Percentiles rank a stretch among this genome's conserved stretches.
These are phyloP conservation scores for Gymnoscelis rufifasciata DNA, from an alignment of 2,888 invertebrate species.

Conservation along the genomic window DNA sequence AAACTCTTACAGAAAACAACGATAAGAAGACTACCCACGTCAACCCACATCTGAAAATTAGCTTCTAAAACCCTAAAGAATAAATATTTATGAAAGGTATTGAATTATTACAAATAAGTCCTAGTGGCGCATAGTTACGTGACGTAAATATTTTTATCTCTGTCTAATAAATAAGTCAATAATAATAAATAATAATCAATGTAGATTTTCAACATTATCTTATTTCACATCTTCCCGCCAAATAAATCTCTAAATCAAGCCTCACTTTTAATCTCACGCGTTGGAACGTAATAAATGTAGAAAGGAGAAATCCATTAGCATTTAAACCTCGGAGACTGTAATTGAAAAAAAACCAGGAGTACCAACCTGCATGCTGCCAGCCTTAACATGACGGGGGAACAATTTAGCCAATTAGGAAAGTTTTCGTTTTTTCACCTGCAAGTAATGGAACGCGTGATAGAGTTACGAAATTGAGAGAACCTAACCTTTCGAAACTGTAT, in stretches of 20 bases:
- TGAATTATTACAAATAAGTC: no score
- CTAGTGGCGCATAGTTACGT: no score
- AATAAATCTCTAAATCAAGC: not conserved
- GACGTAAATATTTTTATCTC: not conserved
- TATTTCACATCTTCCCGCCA: not conserved
- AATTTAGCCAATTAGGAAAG: conserved; percentile 15
- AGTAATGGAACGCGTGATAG: conserved; percentile 7
- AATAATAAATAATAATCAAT: no score
- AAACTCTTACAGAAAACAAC: no score
- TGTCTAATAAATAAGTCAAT: no score
- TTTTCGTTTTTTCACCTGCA: conserved; percentile 11
- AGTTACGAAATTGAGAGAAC: conserved; percentile 2
- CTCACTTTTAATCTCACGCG: not conserved
- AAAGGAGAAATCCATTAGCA: conserved; percentile 9
- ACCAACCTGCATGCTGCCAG: conserved; percentile 1
- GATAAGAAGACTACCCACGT: no score
- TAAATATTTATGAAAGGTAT: no score
- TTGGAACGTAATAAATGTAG: conserved; percentile 13
- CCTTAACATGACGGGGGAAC: conserved; percentile 4
- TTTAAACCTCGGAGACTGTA: conserved; percentile 14
- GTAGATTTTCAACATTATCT: no score
- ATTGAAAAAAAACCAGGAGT: conserved; percentile 20
- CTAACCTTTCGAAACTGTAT: no score
- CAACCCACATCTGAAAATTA: no score
- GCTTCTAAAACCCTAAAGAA: no score